phyloP scores from a whole-genome alignment of 2,888 invertebrate genomes.

The Stenurella melanura region DNA sequence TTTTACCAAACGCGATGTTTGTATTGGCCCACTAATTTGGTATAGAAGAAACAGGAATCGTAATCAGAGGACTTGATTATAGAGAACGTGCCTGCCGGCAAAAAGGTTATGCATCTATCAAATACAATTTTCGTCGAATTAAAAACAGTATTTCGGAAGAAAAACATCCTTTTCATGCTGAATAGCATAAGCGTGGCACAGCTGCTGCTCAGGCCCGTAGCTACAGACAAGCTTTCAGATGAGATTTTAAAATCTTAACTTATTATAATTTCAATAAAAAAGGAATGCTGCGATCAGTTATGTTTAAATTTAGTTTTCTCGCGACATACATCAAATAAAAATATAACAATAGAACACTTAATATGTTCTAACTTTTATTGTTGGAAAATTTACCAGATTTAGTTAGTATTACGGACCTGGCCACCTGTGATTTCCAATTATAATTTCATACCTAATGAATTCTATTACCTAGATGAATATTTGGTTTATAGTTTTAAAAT shows the following conservation, averaged over 20 bases:
- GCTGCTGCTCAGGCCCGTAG: constrained; percentile 21
- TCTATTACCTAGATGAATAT: neutral
- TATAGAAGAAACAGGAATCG: constrained; percentile 58
- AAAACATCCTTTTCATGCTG: constrained; percentile 7
- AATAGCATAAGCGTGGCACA: neutral
- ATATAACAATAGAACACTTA: no score
- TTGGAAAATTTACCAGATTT: neutral
- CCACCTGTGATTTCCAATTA: neutral
- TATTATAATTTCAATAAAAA: neutral
- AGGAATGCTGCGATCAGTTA: neutral
- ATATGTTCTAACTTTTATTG: neutral
- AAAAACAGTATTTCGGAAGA: constrained; percentile 34
- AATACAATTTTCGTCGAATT: constrained; percentile 45
- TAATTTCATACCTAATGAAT: constrained; percentile 1
- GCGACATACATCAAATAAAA: no score
- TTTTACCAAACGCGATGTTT: constrained; percentile 69
- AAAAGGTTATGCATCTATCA: constrained; percentile 42
- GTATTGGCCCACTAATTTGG: constrained; percentile 68
- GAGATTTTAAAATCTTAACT: neutral
- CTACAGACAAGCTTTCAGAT: neutral
- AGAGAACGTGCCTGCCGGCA: constrained; percentile 59
- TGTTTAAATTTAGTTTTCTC: neutral
- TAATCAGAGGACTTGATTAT: constrained; percentile 67
- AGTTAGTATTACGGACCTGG: neutral
- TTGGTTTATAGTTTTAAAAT: neutral